Evolutionary conservation across 1,140 invertebrate genomes (phyloP).

Genomic region (Potamilus streckersoni): DNA sequence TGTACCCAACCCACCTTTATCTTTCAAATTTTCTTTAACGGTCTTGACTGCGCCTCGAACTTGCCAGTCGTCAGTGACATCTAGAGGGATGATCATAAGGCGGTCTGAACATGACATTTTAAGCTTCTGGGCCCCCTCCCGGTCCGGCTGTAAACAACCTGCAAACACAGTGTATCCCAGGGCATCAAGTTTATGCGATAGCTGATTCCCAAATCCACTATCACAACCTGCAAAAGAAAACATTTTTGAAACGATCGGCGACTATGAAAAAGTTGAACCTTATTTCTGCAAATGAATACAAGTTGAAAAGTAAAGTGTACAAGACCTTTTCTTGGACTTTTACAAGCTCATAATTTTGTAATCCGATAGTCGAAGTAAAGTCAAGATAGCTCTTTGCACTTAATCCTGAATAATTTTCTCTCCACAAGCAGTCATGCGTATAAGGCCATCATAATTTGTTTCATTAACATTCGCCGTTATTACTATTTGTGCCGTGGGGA

Average conservation of each 20-base stretch:
- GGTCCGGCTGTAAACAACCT: conserved; percentile 74
- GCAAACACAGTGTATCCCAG: conserved; percentile 72
- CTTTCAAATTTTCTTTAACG: conserved; percentile 51
- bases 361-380: no score
- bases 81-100: conserved; percentile 51
- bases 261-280: no score
- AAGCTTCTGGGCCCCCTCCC: conserved; percentile 65
- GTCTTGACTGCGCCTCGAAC: conserved; percentile 45
- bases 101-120: conserved; percentile 45
- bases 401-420: no score
- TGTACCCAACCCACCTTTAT: conserved; percentile 37
- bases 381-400: no score
- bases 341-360: no score
- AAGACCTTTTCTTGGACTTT: no score
- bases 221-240: conserved; percentile 54
- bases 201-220: conserved; percentile 58
- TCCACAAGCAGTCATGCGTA: no score
- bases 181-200: conserved; percentile 65
- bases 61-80: conserved; percentile 60
- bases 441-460: no score
- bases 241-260: background rate
- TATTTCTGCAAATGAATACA: no score
- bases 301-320: no score
- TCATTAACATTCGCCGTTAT: no score
- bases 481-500: no score